Evolutionary conservation across 2,888 invertebrate species (phyloP).

Genomic region (Tupiocoris notatus): DNA sequence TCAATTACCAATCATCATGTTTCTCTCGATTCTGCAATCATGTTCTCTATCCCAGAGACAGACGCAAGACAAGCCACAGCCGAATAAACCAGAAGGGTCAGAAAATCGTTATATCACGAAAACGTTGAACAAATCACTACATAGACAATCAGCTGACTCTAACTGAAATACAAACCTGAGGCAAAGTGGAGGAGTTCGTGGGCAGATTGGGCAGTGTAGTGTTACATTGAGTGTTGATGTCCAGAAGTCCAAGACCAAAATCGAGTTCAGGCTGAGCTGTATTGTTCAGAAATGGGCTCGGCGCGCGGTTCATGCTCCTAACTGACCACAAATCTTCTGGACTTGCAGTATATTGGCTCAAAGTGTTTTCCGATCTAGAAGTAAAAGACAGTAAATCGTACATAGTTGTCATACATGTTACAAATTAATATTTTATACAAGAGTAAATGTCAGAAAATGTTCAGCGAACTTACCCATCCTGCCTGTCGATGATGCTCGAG

Average conservation of each 20-base stretch:
- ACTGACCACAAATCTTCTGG: slow-evolving; percentile 25
- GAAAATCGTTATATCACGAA: no score
- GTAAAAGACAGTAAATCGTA: slow-evolving; percentile 6
- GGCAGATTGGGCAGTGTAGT: slow-evolving; percentile 40
- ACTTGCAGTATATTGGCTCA: slow-evolving; percentile 4
- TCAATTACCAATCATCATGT: no score
- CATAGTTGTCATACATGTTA: no score
- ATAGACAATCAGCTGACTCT: not conserved
- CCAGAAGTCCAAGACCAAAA: slow-evolving; percentile 46
- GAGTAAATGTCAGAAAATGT: no score
- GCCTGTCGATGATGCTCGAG: slow-evolving; percentile 34
- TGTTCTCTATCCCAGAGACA: no score
- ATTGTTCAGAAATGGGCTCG: slow-evolving; percentile 25
- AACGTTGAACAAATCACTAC: not conserved
- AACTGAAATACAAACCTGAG: slow-evolving; percentile 30
- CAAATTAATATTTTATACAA: no score
- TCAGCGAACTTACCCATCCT: slow-evolving; percentile 39
- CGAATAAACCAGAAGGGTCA: no score
- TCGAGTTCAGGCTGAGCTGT: slow-evolving; percentile 43
- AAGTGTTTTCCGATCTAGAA: slow-evolving; percentile 14
- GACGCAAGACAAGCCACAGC: no score
- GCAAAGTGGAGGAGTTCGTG: slow-evolving; percentile 27
- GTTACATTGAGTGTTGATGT: slow-evolving; percentile 47
- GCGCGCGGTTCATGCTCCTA: not conserved
- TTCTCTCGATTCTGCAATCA: no score